A percentile compares a stretch with the other conserved stretches of the same genome.
Conservation (phyloP, 23 tunicate genomes). For the Styela clava region DNA sequence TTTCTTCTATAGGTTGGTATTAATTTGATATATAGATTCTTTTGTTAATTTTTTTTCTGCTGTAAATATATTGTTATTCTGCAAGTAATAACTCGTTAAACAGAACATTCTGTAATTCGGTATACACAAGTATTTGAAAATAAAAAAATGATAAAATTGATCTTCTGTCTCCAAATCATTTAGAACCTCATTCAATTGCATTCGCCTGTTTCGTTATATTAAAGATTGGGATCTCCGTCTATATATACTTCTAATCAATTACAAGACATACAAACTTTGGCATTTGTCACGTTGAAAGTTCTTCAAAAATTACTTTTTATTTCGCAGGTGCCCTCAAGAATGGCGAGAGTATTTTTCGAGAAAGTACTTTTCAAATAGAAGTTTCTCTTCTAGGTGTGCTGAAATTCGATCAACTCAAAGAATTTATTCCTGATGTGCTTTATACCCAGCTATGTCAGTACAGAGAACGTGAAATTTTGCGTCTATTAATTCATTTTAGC, state of each 20-base stretch:
- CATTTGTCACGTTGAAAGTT: background rate
- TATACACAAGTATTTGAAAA: background rate
- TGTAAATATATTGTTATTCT: too few relatives aligned
- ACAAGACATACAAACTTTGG: background rate
- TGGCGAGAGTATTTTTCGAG: background rate
- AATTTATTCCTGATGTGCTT: background rate
- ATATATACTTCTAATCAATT: background rate
- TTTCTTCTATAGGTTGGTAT: background rate
- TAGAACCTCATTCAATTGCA: background rate
- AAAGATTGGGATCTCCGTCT: background rate
- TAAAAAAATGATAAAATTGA: background rate
- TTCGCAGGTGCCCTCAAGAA: background rate
- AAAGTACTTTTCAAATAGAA: background rate
- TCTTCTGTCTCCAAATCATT: background rate
- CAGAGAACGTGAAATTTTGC: background rate
- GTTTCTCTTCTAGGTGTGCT: background rate
- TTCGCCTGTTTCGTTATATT: background rate
- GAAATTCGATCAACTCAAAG: background rate
- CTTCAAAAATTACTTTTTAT: too few relatives aligned
- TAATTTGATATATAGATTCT: background rate
- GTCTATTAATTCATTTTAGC: too few relatives aligned
- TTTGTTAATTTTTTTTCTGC: too few relatives aligned
- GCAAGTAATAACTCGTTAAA: too few relatives aligned
- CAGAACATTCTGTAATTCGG: too few relatives aligned
- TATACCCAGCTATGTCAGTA: background rate